Evolutionary conservation across 2,888 invertebrate genomes (phyloP), one percentile per base, ranked within the genome.

Genomic region (Didymodactylos carnosus): DNA sequence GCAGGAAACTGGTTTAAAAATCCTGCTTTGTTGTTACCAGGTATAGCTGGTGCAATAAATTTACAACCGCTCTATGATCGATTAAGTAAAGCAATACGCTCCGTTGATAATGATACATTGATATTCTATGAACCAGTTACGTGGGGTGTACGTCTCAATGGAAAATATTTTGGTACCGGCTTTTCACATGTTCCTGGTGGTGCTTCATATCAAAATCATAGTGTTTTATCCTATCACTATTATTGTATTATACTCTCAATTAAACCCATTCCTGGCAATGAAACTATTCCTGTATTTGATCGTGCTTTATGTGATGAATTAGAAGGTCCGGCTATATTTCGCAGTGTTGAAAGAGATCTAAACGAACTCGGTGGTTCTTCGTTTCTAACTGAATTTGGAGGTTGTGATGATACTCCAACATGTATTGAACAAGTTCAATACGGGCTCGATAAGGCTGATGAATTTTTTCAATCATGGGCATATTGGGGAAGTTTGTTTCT

Each of bases 101-200:
- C 53, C 43, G 75, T 78, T 25, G 80, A 80, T 73, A 75, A 77
- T 23, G 69, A 76, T 23, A 78, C 79, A 1, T 53, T 79, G 5
- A 72, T 80, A 7, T 80, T 80, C 71, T 80, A 78, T 72, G 80
- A 80, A 72, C 80, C 80, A 16, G 79, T 80, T 49, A 80, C 80
- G 16, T 80, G 78, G 78, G 79, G 78, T 2, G 76, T 79, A 23
- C 72, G 77, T 25, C 69, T 76, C 25, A 74, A 77, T 35, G 77
- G 76, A n/a, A 69, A 69, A 13, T 40, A 70, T 43, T 40, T 73
- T 14, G 79, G 79, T 13, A 77, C 76, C 27, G 80, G 80, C 8
- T 80, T 80, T 75, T 41, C 53, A 19, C 69, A 69, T 29, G 78
- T 78, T 14, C 80, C 80, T 5, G 80, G 79, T 5, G 79, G 79